Evolutionary conservation across 2,113 vertebrate species (phyloP).

Genomic region (Collichthys lucidus): DNA sequence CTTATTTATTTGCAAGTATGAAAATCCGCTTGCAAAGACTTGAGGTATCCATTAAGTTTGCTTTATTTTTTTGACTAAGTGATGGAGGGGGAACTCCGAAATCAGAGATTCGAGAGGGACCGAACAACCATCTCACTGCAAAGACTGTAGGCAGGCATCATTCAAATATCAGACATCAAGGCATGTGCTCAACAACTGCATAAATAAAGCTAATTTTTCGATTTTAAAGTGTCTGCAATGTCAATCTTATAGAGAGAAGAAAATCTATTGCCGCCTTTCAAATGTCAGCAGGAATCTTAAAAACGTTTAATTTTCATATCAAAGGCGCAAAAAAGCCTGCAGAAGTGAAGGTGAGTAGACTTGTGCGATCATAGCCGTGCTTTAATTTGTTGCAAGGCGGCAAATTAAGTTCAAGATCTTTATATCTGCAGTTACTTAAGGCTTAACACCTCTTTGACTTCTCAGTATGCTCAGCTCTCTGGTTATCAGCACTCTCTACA

Average conservation of each 20-base stretch:
- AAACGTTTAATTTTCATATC: neutral
- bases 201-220: no score
- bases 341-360: neutral
- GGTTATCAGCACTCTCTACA: constrained; percentile 9
- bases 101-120: neutral
- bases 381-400: neutral
- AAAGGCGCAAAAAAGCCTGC: neutral
- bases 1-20: constrained; percentile 22
- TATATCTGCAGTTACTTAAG: neutral
- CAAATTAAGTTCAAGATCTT: constrained; percentile 3
- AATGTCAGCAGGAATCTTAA: neutral
- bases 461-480: constrained; percentile 34
- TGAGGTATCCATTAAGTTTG: neutral
- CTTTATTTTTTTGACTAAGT: neutral
- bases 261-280: neutral
- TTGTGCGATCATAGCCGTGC: neutral
- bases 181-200: no score
- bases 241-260: neutral
- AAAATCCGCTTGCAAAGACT: neutral
- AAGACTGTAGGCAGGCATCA: no score
- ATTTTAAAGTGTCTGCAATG: no score
- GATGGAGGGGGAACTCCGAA: neutral
- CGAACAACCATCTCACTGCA: neutral
- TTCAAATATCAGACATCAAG: no score
- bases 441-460: constrained; percentile 17